phyloP scores from a whole-genome alignment of 1,140 invertebrate genomes.

The Bombus fervidus region DNA sequence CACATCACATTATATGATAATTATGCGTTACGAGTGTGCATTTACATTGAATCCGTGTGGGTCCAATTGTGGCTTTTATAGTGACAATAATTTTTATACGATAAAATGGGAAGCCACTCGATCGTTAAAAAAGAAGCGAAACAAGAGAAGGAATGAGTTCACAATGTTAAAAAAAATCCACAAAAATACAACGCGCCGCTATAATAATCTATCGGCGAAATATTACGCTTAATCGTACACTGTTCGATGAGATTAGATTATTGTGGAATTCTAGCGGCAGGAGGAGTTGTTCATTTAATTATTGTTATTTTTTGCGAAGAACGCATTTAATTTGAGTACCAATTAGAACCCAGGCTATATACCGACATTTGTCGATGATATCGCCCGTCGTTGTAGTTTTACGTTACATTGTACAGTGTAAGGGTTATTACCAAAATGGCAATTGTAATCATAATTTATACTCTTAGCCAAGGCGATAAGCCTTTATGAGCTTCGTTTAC shows the following conservation, averaged over 20 bases:
- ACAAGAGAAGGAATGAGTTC: conserved; percentile 37
- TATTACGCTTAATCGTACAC: conserved; percentile 69
- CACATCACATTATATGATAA: conserved; percentile 44
- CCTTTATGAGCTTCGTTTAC: conserved; percentile 53
- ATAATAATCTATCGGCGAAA: conserved; percentile 53
- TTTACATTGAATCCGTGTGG: conserved; percentile 58
- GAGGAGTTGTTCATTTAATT: conserved; percentile 56
- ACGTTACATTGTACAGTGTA: conserved; percentile 64
- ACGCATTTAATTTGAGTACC: conserved; percentile 48
- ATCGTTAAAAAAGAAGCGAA: not conserved
- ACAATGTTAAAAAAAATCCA: conserved; percentile 30
- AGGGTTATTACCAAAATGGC: conserved; percentile 45
- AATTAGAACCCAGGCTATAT: conserved; percentile 47
- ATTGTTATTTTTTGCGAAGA: conserved; percentile 57
- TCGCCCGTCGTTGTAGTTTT: conserved; percentile 63
- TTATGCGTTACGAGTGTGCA: conserved; percentile 47
- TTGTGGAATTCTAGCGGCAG: conserved; percentile 46
- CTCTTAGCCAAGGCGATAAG: conserved; percentile 58
- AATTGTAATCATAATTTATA: conserved; percentile 67
- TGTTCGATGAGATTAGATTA: conserved; percentile 65
- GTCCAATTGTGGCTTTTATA: conserved; percentile 67
- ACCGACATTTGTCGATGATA: conserved; percentile 56
- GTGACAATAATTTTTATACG: conserved; percentile 69
- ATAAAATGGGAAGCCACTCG: conserved; percentile 50
- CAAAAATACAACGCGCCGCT: conserved; percentile 47